Conservation (phyloP, 64 coral and sea anemone genomes). For the Porites australiensis region DNA sequence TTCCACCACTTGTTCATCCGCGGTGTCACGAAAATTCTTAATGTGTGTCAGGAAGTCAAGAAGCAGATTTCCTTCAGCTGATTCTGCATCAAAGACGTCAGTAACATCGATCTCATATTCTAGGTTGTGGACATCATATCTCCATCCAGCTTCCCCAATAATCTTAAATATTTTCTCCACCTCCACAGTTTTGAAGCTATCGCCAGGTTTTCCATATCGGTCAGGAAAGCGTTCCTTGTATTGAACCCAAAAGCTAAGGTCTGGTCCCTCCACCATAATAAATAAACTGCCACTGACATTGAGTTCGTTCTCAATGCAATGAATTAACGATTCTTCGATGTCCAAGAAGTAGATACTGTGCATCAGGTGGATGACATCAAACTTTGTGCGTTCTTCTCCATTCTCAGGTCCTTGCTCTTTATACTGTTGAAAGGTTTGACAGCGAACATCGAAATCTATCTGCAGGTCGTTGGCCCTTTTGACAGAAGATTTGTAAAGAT, state of each 20-base stretch:
- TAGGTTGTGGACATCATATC: constrained; percentile 8
- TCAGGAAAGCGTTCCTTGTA: background rate
- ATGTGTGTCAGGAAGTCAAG: background rate
- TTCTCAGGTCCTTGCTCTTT: background rate
- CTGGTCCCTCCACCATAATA: background rate
- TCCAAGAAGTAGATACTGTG: constrained; percentile 21
- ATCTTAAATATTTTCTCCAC: constrained; percentile 18
- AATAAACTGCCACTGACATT: background rate
- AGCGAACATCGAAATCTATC: background rate
- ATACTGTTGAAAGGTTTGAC: constrained; percentile 28
- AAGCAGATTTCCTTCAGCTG: constrained; percentile 55
- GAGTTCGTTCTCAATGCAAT: no score
- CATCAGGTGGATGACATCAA: constrained; percentile 44
- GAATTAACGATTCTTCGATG: background rate
- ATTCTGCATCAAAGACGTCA: constrained; percentile 54
- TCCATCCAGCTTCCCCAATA: constrained; percentile 67
- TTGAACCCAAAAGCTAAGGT: background rate
- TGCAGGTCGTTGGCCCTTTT: background rate
- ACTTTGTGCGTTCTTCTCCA: background rate
- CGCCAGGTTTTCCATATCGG: background rate
- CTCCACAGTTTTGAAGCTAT: background rate
- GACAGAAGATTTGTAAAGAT: background rate
- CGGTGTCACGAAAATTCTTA: constrained; percentile 10
- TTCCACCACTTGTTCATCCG: constrained; percentile 23
- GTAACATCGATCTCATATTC: constrained; percentile 73